Conservation (phyloP, 2,888 invertebrate species). For the Piscicola geometra region DNA sequence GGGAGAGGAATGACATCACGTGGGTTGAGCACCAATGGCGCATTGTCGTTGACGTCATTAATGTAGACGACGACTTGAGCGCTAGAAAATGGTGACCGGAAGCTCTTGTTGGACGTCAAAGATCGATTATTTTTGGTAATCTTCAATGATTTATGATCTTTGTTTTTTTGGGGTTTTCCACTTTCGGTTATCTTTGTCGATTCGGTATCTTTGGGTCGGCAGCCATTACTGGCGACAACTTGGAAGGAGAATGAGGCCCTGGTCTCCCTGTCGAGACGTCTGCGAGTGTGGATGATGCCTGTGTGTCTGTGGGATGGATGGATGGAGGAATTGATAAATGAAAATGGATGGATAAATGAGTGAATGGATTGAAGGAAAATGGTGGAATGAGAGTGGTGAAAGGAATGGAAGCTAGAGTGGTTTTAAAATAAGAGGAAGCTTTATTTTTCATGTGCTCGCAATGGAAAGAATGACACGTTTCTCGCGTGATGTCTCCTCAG, state of each 20-base stretch:
- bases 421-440: no score
- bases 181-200: not conserved
- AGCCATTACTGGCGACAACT: slow-evolving; percentile 18
- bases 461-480: no score
- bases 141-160: not conserved
- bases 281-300: slow-evolving; percentile 19
- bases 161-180: not conserved
- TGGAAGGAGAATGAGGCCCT: slow-evolving; percentile 8
- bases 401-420: no score
- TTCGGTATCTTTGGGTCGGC: not conserved
- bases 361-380: no score
- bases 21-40: slow-evolving; percentile 1
- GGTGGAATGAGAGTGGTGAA: no score
- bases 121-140: not conserved
- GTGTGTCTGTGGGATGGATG: not conserved
- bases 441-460: no score
- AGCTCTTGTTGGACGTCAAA: not conserved
- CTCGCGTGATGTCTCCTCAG: no score
- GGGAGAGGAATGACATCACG: slow-evolving; percentile 4
- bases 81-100: not conserved
- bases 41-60: slow-evolving; percentile 29
- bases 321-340: no score
- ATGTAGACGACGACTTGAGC: slow-evolving; percentile 28
- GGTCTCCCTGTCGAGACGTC: slow-evolving; percentile 17
- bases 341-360: no score